Evolutionary conservation across 2,113 vertebrate genomes (phyloP).

Genomic region (Embiotoca jacksoni): DNA sequence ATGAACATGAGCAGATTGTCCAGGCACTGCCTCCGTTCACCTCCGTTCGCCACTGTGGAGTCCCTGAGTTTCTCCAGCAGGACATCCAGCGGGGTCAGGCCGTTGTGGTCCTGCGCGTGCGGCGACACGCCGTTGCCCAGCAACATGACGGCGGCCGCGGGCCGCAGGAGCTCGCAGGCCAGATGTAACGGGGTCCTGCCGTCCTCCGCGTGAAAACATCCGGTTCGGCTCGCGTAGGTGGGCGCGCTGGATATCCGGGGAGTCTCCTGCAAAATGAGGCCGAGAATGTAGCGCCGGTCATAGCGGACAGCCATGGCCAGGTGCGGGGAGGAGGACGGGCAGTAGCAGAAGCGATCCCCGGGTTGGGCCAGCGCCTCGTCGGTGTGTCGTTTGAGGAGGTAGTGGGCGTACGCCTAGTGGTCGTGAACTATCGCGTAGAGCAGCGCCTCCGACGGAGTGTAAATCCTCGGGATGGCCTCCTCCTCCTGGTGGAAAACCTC

Average conservation of each 20-base stretch:
- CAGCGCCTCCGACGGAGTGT: slow-evolving; percentile 90
- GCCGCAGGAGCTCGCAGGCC: slow-evolving; percentile 88
- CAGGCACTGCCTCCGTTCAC: slow-evolving; percentile 85
- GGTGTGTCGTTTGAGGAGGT: slow-evolving; percentile 86
- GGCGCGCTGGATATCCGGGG: slow-evolving; percentile 81
- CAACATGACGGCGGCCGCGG: slow-evolving; percentile 86
- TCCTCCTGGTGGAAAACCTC: slow-evolving; percentile 89
- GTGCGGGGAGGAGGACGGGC: slow-evolving; percentile 87
- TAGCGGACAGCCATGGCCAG: slow-evolving; percentile 90
- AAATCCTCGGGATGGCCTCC: slow-evolving; percentile 81
- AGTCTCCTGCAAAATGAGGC: slow-evolving; percentile 87
- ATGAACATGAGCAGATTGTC: slow-evolving; percentile 90
- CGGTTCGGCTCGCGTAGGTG: slow-evolving; percentile 74
- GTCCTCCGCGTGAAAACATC: slow-evolving; percentile 85
- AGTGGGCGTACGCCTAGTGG: slow-evolving; percentile 88
- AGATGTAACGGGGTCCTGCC: slow-evolving; percentile 89
- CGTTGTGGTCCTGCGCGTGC: slow-evolving; percentile 84
- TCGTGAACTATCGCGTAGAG: slow-evolving; percentile 93
- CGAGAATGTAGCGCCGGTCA: slow-evolving; percentile 88
- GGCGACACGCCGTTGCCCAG: slow-evolving; percentile 89
- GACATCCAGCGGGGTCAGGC: slow-evolving; percentile 88
- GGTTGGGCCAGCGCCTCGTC: slow-evolving; percentile 88
- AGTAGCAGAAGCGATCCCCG: slow-evolving; percentile 89
- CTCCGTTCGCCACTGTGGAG: slow-evolving; percentile 77
- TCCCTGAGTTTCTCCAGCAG: slow-evolving; percentile 87